These are phyloP conservation scores for Ammospiza caudacuta DNA, from an alignment of 2,113 vertebrate species.

Conservation along the genomic window DNA sequence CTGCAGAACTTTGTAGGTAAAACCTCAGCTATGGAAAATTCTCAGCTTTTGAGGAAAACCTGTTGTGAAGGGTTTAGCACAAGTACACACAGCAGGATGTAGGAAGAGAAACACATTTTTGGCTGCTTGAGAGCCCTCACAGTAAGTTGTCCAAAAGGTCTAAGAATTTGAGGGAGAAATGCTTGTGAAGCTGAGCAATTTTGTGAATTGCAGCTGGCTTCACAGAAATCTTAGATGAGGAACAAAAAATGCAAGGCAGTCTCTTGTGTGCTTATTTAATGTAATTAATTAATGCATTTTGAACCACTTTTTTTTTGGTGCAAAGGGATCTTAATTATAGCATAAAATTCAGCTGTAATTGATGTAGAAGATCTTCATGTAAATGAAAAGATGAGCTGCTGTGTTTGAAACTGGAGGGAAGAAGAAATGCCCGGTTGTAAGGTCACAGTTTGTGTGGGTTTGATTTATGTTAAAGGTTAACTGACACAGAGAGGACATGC, in stretches of 20 bases:
- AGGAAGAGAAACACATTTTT: neutral
- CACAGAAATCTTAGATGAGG: neutral
- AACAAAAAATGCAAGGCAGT: neutral
- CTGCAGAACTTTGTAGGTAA: neutral
- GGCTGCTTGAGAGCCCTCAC: neutral
- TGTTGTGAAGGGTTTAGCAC: neutral
- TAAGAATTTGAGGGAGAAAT: neutral
- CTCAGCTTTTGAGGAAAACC: slow-evolving; percentile 20
- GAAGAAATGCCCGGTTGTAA: neutral
- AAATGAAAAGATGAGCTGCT: neutral
- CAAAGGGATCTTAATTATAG: slow-evolving; percentile 32
- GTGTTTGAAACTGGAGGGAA: neutral
- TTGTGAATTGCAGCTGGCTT: neutral
- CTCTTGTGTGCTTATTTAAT: slow-evolving; percentile 31
- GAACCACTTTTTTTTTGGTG: neutral
- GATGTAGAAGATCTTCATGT: neutral
- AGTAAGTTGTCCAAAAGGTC: neutral
- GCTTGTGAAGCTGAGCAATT: neutral
- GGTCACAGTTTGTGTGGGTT: neutral
- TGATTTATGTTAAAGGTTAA: neutral
- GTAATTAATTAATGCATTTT: slow-evolving; percentile 38
- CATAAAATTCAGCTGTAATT: neutral
- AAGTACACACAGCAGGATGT: neutral
- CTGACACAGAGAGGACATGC: neutral
- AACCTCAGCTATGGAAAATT: neutral